Conservation (phyloP, 1,140 invertebrate genomes). For the Bombus breviceps region DNA sequence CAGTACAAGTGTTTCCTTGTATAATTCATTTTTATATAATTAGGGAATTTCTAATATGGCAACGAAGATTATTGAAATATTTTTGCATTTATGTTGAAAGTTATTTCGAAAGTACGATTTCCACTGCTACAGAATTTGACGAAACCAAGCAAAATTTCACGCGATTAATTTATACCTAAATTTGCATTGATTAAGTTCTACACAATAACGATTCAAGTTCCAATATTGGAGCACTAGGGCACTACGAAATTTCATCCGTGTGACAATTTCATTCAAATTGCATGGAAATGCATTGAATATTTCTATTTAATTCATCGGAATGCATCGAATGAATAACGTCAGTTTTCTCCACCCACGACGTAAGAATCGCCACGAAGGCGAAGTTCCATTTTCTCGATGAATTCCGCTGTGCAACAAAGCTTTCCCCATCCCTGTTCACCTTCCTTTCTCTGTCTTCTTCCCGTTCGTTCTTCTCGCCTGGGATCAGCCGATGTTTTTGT, state of each 20-base stretch:
- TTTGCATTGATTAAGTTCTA: no score
- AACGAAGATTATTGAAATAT: no score
- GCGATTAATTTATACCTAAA: no score
- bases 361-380: slow-evolving; percentile 63
- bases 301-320: slow-evolving; percentile 58
- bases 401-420: slow-evolving; percentile 59
- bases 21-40: no score
- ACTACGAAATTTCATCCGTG: background rate
- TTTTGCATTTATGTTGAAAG: no score
- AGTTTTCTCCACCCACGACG: slow-evolving; percentile 54
- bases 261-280: background rate
- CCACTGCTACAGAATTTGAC: no score
- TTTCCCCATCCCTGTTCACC: slow-evolving; percentile 9
- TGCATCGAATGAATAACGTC: slow-evolving; percentile 51
- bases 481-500: slow-evolving; percentile 61
- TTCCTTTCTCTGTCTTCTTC: background rate
- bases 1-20: no score
- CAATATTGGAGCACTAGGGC: background rate
- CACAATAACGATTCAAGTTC: background rate
- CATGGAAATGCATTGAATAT: slow-evolving; percentile 17
- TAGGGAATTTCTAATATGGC: no score
- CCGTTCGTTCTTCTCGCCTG: slow-evolving; percentile 33
- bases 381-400: slow-evolving; percentile 66
- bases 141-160: no score
- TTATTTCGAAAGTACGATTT: no score